A percentile compares a stretch with the other conserved stretches of the same genome.
phyloP scores from a whole-genome alignment of 2,113 vertebrate species.

The Sterrhoptilus dennistouni region DNA sequence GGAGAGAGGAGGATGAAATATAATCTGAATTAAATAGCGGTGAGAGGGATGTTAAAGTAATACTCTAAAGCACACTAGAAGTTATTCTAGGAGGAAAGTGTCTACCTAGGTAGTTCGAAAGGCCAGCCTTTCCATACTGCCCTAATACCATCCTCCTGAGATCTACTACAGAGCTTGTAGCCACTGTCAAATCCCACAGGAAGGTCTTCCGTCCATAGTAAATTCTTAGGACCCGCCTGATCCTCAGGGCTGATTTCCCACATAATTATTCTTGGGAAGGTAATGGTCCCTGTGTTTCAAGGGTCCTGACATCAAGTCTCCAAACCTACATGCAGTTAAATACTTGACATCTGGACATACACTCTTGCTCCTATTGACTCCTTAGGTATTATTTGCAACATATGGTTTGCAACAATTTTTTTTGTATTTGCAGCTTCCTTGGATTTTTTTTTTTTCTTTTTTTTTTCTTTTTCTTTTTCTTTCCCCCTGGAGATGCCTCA shows the following conservation, averaged over 20 bases:
- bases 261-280: not conserved
- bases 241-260: not conserved
- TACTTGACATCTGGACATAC: fast-evolving
- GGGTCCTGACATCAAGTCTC: not conserved
- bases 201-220: not conserved
- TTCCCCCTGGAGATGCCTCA: not conserved
- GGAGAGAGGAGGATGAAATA: not conserved
- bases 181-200: not conserved
- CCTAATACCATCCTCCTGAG: not conserved
- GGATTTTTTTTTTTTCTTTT: not conserved
- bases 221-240: not conserved
- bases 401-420: not conserved
- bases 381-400: not conserved
- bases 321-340: not conserved
- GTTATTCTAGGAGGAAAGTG: not conserved
- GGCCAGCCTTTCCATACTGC: not conserved
- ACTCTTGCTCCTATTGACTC: not conserved
- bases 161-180: not conserved
- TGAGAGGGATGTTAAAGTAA: not conserved
- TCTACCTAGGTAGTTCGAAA: not conserved
- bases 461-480: not conserved
- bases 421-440: not conserved
- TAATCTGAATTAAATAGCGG: not conserved
- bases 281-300: not conserved
- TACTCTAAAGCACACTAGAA: not conserved